Conservation (phyloP, 2,113 vertebrate species). For the Cygnus atratus region DNA sequence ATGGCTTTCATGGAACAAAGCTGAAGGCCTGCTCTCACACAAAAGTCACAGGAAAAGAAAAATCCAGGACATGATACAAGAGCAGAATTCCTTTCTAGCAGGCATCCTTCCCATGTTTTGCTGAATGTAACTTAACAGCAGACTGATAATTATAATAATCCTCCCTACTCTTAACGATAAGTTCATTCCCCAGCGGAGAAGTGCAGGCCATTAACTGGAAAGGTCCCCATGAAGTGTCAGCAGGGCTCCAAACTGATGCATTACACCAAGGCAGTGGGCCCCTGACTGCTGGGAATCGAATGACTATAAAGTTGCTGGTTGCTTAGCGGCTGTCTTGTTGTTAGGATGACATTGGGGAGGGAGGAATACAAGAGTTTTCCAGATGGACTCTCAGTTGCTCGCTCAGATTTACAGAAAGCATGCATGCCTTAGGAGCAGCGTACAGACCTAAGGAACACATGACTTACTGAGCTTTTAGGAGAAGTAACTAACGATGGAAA, state of each 20-base stretch:
- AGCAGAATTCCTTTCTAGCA: not conserved
- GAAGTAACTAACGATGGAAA: not conserved
- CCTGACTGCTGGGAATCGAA: constrained; percentile 7
- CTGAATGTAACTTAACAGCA: not conserved
- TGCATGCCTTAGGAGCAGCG: not conserved
- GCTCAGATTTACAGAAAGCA: not conserved
- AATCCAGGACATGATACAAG: not conserved
- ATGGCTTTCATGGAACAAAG: not conserved
- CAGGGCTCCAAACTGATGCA: not conserved
- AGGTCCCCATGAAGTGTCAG: not conserved
- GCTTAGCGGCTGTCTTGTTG: constrained; percentile 40
- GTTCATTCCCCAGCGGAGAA: not conserved
- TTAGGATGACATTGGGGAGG: not conserved
- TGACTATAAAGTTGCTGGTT: not conserved
- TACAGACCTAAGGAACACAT: not conserved
- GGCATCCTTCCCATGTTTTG: not conserved
- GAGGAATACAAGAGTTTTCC: not conserved
- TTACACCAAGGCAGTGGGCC: constrained; percentile 17
- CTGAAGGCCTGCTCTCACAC: constrained; percentile 1
- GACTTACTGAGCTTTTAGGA: not conserved
- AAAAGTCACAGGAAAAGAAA: not conserved
- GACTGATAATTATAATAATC: not conserved
- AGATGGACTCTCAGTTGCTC: not conserved
- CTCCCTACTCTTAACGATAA: not conserved
- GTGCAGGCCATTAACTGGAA: constrained; percentile 4